A percentile compares a stretch with the other conserved stretches of the same genome.
Conservation (phyloP, 1,140 invertebrate genomes). For the Mamestra configurata region DNA sequence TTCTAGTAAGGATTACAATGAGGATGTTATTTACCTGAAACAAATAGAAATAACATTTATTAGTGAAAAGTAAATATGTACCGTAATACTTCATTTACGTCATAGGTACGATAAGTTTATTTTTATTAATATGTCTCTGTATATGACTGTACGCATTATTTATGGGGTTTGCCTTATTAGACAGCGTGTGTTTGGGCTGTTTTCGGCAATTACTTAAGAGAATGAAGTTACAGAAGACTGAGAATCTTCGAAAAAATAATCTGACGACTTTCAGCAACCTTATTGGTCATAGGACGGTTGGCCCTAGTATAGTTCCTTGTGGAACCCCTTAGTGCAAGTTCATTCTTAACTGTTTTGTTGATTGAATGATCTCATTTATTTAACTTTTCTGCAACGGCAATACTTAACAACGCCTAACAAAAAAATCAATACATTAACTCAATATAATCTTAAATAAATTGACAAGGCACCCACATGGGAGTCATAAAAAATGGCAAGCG, state of each 20-base stretch:
- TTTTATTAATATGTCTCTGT: too few relatives aligned
- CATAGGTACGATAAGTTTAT: too few relatives aligned
- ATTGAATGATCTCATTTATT: too few relatives aligned
- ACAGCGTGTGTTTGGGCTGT: too few relatives aligned
- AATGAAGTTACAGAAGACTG: too few relatives aligned
- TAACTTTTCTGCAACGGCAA: too few relatives aligned
- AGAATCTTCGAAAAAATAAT: too few relatives aligned
- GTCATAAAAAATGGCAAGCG: conserved; percentile 64
- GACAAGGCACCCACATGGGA: conserved; percentile 37
- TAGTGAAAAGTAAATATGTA: background rate
- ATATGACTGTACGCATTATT: too few relatives aligned
- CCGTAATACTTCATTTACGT: background rate
- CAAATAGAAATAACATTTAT: conserved; percentile 3
- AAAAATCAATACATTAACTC: conserved; percentile 36
- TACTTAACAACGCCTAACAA: background rate
- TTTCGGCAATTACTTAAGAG: too few relatives aligned
- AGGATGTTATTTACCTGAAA: conserved; percentile 42
- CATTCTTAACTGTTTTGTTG: too few relatives aligned
- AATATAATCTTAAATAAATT: conserved; percentile 35
- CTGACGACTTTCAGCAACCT: background rate
- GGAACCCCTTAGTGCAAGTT: background rate
- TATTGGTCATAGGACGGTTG: background rate
- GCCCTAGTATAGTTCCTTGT: background rate
- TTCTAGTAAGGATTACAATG: background rate
- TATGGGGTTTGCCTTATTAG: too few relatives aligned